Percentiles rank a stretch among this genome's conserved stretches.
Evolutionary conservation across 1,140 invertebrate species (phyloP).

Genomic region (Microplitis mediator): DNA sequence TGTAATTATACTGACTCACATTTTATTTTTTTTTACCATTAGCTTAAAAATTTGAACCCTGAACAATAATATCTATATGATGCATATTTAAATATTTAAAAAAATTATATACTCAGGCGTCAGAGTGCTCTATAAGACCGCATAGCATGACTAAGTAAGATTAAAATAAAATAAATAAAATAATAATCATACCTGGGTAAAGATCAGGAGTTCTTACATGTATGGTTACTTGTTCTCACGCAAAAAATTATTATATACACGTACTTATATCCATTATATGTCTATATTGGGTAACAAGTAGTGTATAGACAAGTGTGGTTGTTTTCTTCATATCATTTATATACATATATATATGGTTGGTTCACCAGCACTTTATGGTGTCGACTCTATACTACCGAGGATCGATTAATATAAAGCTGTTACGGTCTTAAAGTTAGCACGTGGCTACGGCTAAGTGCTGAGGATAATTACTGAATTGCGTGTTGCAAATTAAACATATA

Average conservation of each 20-base stretch:
- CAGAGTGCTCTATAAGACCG: too few relatives aligned
- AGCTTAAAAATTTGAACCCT: too few relatives aligned
- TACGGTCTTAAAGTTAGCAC: too few relatives aligned
- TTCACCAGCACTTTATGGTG: slow-evolving; percentile 26
- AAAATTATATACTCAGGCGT: too few relatives aligned
- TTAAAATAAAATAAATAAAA: too few relatives aligned
- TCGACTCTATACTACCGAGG: not conserved
- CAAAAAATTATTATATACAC: not conserved
- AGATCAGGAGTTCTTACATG: not conserved
- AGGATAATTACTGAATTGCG: slow-evolving; percentile 41
- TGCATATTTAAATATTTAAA: too few relatives aligned
- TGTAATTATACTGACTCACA: too few relatives aligned
- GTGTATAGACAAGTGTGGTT: not conserved
- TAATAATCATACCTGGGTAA: too few relatives aligned
- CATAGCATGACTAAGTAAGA: too few relatives aligned
- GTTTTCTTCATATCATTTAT: not conserved
- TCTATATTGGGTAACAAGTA: slow-evolving; percentile 29
- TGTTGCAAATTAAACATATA: slow-evolving; percentile 18
- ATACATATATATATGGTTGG: not conserved
- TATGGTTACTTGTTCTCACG: slow-evolving; percentile 3
- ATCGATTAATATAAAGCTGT: slow-evolving; percentile 23
- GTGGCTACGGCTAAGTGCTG: too few relatives aligned
- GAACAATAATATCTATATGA: too few relatives aligned
- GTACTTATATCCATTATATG: slow-evolving; percentile 22
- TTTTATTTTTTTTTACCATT: too few relatives aligned